A percentile compares a stretch with the other conserved stretches of the same genome.
These are phyloP conservation scores for Eueides isabella DNA, from an alignment of 1,140 invertebrate genomes.

Conservation along the genomic window DNA sequence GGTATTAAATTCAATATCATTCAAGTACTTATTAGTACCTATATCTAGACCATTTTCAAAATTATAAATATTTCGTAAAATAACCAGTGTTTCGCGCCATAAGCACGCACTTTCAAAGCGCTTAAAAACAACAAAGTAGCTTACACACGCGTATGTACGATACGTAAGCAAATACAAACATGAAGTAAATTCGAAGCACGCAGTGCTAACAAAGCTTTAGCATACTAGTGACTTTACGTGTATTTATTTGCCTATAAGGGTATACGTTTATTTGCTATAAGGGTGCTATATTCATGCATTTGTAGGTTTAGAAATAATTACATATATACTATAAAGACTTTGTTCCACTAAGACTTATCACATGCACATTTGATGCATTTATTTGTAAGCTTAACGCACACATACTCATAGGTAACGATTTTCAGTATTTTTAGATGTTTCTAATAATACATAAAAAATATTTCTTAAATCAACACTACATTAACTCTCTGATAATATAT, in stretches of 20 bases:
- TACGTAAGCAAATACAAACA: not conserved
- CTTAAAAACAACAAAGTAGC: not conserved
- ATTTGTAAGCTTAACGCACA: not conserved
- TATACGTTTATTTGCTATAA: not conserved
- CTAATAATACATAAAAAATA: too few relatives aligned
- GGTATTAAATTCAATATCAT: too few relatives aligned
- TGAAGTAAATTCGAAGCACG: constrained; percentile 3
- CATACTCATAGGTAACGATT: not conserved
- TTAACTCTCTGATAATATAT: too few relatives aligned
- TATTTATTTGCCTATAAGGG: not conserved
- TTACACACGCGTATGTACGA: not conserved
- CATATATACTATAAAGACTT: not conserved
- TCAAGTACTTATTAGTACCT: too few relatives aligned
- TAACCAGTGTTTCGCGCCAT: too few relatives aligned
- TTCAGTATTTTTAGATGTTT: too few relatives aligned
- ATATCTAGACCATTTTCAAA: too few relatives aligned
- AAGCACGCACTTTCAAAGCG: not conserved
- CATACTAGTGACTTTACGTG: not conserved
- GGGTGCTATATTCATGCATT: not conserved
- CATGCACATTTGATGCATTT: not conserved
- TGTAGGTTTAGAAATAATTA: not conserved
- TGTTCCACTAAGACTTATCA: too few relatives aligned
- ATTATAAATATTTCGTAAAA: too few relatives aligned
- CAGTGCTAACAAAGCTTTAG: not conserved
- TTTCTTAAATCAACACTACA: too few relatives aligned